Conservation (phyloP, 2,888 invertebrate species). For the Drosophila niveifrons region DNA sequence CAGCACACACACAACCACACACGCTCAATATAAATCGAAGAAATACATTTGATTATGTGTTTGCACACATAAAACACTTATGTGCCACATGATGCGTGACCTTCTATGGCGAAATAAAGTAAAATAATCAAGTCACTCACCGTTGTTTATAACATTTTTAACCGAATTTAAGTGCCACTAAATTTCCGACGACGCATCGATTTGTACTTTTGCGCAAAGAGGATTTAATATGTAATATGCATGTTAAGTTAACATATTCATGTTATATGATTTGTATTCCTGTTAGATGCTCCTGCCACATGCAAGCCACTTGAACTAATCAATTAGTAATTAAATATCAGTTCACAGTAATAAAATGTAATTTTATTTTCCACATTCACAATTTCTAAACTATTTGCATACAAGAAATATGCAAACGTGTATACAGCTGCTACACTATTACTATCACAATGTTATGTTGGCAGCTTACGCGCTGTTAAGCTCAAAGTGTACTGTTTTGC, state of each 20-base stretch:
- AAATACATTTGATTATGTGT: conserved; percentile 4
- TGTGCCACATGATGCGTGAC: conserved; percentile 4
- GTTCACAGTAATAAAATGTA: too few relatives aligned
- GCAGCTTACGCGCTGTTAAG: conserved; percentile 2
- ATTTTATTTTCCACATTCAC: neutral
- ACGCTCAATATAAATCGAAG: conserved; percentile 4
- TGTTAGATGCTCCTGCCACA: conserved; percentile 18
- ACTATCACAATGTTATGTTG: neutral
- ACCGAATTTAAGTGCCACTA: conserved; percentile 27
- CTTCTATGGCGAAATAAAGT: conserved; percentile 10
- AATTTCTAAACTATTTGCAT: neutral
- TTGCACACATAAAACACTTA: neutral
- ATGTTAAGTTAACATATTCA: conserved; percentile 38
- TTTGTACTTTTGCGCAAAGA: conserved; percentile 47
- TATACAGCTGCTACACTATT: conserved; percentile 9
- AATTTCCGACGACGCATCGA: conserved; percentile 39
- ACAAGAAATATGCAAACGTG: conserved; percentile 2
- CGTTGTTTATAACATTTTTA: conserved; percentile 51
- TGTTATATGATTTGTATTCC: conserved; percentile 20
- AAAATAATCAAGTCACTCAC: conserved; percentile 38
- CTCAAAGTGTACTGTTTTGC: conserved; percentile 1
- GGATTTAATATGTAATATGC: conserved; percentile 32
- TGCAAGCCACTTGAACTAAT: neutral
- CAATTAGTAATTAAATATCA: neutral
- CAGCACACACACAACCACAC: conserved; percentile 28